phyloP scores from a whole-genome alignment of 2,113 vertebrate species.

The Erythrolamprus reginae region DNA sequence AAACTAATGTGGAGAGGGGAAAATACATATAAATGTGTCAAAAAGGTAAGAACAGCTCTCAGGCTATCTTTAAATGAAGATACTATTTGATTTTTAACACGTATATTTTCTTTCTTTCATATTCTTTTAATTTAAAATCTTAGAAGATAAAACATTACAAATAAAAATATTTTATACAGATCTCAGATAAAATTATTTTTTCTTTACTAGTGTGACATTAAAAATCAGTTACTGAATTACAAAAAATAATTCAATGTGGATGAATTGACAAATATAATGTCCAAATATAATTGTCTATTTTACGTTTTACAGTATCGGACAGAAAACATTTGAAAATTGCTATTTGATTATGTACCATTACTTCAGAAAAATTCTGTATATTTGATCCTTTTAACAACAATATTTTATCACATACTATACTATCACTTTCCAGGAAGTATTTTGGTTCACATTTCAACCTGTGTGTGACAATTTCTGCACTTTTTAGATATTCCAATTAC shows the following conservation, averaged over 20 bases:
- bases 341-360: neutral
- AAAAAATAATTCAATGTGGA: neutral
- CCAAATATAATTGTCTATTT: neutral
- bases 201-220: neutral
- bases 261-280: neutral
- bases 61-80: neutral
- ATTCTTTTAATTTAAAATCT: neutral
- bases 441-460: neutral
- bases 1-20: conserved; percentile 70
- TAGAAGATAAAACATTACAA: neutral
- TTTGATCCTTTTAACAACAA: neutral
- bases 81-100: neutral
- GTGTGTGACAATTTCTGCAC: neutral
- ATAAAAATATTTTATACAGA: neutral
- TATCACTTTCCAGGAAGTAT: neutral
- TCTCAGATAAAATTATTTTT: neutral
- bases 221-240: neutral
- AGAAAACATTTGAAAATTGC: neutral
- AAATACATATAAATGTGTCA: neutral
- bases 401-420: neutral
- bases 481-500: neutral
- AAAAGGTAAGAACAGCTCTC: conserved; percentile 1
- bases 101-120: neutral
- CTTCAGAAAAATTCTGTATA: neutral
- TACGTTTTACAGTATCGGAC: neutral